Base-by-base conservation (phyloP, 1,140 invertebrate species). In the Atta texana region DNA sequence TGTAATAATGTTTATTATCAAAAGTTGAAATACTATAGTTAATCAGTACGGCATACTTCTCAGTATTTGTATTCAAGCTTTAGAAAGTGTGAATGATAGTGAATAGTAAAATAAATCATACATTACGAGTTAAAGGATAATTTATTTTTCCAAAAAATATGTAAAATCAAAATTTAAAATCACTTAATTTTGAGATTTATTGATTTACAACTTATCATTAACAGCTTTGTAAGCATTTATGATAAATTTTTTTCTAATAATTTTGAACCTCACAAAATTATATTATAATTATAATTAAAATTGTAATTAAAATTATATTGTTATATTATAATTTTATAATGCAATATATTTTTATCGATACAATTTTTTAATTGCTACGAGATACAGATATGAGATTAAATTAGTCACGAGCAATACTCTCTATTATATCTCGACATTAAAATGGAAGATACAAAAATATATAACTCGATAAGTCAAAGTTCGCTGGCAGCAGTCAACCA, bases 381-480 rank as follows among this genome's bases (percentile, higher is more conserved):
- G 10, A 28, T 39, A n/a, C 14, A 34, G 34, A 44, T 18, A 7
- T 12, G 10, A n/a, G 5, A n/a, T 10, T 7, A 21, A 49, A 49
- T 63, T 44, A 8, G 12, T 5, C 21, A 5, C n/a, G 18, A 49
- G 7, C n/a, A 44, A 8, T 10, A 68, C 64, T 44, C 64, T 44
- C 3, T 16, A 3, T 71, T n/a, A 6, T 57, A 14, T 72, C n/a
- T 21, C 24, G 14, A 10, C 53, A 55, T 12, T 61, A 61, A 57
- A n/a, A 61, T 7, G 57, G 8, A 21, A 61, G 21, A 51, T 59
- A 51, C 14, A 24, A 61, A 55, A n/a, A 51, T 49, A 51, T 49
- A 69, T 39, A 49, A 74, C 10, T 59, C 66, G 49, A 80, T 55
- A 80, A 82, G 68, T 61, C 55, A 82, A 57, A 82, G 68, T 74